A percentile compares a stretch with the other conserved stretches of the same genome.
Evolutionary conservation across 2,113 vertebrate species (phyloP).

Genomic region (Chunga burmeisteri): DNA sequence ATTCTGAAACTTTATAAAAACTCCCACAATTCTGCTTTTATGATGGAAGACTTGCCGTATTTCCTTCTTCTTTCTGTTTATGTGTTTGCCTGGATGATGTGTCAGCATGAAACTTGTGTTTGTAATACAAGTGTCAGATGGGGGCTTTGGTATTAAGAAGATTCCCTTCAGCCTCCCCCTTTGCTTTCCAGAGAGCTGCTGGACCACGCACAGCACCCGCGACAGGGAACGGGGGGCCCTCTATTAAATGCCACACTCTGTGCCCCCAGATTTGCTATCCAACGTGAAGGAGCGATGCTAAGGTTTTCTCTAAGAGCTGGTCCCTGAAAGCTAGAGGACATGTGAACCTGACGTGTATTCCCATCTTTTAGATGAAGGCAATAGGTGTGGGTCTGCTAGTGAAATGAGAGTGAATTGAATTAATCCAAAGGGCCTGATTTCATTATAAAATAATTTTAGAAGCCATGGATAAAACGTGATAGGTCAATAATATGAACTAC

Average conservation of each 20-base stretch:
- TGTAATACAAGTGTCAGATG: not conserved
- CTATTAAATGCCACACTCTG: not conserved
- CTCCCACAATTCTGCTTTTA: not conserved
- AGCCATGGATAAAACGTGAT: not conserved
- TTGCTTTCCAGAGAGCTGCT: not conserved
- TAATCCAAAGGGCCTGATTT: not conserved
- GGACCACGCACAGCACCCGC: not conserved
- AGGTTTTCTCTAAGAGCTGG: not conserved
- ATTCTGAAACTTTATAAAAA: not conserved
- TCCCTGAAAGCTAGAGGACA: not conserved
- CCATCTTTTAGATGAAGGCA: not conserved
- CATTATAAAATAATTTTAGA: not conserved
- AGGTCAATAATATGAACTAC: not conserved
- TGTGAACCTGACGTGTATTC: not conserved
- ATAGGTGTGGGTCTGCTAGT: not conserved
- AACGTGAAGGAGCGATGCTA: rapidly evolving
- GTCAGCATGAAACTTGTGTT: not conserved
- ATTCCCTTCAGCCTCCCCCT: not conserved
- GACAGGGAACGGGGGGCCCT: rapidly evolving
- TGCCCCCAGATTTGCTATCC: not conserved
- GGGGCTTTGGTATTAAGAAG: not conserved
- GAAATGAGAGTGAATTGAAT: not conserved
- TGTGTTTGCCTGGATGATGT: not conserved
- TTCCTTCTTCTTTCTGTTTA: not conserved
- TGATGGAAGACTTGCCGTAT: not conserved